Percentiles rank a stretch among this genome's conserved stretches.
These are phyloP conservation scores for Caenorhabditis sp. DNA, from an alignment of 2,888 invertebrate genomes.

Conservation along the genomic window DNA sequence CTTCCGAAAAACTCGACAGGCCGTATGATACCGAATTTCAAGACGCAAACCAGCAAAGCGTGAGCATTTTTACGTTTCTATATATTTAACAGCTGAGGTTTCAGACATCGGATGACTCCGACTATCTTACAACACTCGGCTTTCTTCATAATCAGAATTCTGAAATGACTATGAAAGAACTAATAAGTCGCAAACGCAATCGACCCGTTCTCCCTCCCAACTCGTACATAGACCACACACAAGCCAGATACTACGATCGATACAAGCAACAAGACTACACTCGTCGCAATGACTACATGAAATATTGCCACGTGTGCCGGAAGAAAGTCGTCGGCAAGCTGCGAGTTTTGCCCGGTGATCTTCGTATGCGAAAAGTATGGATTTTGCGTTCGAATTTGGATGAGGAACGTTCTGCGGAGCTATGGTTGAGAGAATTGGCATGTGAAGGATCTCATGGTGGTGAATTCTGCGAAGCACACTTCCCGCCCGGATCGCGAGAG, in stretches of 20 bases:
- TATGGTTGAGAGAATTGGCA: conserved; percentile 66
- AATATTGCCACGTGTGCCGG: conserved; percentile 70
- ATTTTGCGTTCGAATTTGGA: conserved; percentile 69
- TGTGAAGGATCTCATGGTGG: conserved; percentile 70
- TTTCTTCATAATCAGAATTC: conserved; percentile 21
- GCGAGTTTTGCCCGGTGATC: conserved; percentile 69
- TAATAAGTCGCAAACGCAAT: conserved; percentile 26
- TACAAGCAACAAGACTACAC: conserved; percentile 65
- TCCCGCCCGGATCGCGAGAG: conserved; percentile 60
- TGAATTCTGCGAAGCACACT: conserved; percentile 66
- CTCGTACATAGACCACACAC: conserved; percentile 39
- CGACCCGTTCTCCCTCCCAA: background rate
- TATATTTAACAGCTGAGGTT: too few species aligned
- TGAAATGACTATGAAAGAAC: conserved; percentile 40
- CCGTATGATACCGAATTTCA: conserved; percentile 13
- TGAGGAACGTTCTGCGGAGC: conserved; percentile 67
- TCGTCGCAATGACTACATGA: conserved; percentile 66
- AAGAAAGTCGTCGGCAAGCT: conserved; percentile 67
- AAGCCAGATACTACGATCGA: conserved; percentile 60
- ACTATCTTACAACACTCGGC: conserved; percentile 12
- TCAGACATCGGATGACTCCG: conserved; percentile 10
- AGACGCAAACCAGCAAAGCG: conserved; percentile 15
- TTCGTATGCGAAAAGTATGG: conserved; percentile 68
- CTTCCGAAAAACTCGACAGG: background rate
- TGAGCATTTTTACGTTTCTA: background rate